Evolutionary conservation across 2,113 vertebrate species (phyloP).

Genomic region (Monopterus albus): DNA sequence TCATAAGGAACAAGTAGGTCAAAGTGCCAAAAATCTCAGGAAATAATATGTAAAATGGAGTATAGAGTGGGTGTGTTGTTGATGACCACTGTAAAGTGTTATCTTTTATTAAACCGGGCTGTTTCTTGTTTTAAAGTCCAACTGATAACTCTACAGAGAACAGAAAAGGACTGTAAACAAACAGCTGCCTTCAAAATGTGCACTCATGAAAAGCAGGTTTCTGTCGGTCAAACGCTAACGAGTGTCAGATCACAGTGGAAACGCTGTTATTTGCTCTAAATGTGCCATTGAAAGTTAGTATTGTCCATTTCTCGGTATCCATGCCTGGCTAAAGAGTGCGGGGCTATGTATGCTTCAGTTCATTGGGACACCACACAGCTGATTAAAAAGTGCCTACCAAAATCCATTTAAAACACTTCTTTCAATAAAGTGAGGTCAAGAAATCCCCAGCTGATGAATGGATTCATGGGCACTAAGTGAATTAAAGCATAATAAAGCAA

Average conservation of each 20-base stretch:
- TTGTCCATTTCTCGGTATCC: too few relatives aligned
- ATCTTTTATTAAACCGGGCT: slow-evolving; percentile 59
- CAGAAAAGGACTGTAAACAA: slow-evolving; percentile 58
- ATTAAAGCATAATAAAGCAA: slow-evolving; percentile 20
- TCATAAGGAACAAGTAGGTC: slow-evolving; percentile 60
- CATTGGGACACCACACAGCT: slow-evolving; percentile 23
- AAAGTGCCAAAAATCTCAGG: slow-evolving; percentile 23
- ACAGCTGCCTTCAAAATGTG: slow-evolving; percentile 35
- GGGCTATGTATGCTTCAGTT: too few relatives aligned
- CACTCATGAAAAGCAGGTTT: slow-evolving; percentile 25
- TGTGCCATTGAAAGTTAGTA: neutral
- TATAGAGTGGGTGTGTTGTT: slow-evolving; percentile 38
- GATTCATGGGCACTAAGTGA: slow-evolving; percentile 4
- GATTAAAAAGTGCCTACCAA: slow-evolving; percentile 17
- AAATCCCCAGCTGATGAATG: neutral
- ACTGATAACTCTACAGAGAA: slow-evolving; percentile 61
- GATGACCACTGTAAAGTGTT: slow-evolving; percentile 32
- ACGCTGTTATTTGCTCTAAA: slow-evolving; percentile 2
- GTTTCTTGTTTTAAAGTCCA: slow-evolving; percentile 70
- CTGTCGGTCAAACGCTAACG: neutral
- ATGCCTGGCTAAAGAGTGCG: too few relatives aligned
- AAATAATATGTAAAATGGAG: slow-evolving; percentile 33
- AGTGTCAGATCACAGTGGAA: neutral
- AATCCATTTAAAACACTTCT: slow-evolving; percentile 32
- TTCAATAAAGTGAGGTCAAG: neutral